Evolutionary conservation across 2,113 vertebrate genomes (phyloP), one percentile per base, ranked within the genome.

Genomic region (Apteryx mantelli): DNA sequence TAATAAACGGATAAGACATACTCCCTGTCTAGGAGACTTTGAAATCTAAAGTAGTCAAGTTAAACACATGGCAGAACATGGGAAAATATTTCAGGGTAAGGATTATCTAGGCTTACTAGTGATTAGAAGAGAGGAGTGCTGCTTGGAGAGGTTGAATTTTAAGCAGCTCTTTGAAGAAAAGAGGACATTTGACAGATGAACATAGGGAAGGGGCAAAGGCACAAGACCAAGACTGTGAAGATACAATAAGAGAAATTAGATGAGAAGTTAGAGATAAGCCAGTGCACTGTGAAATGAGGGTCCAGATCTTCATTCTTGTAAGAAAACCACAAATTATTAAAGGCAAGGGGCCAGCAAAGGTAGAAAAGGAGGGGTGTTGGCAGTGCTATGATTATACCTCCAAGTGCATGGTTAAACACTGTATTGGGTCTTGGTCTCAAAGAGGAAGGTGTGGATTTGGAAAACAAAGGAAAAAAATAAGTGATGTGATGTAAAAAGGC

Each of bases 111-210:
- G 61, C 56, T 76, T 95, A 28, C 46, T 18, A 42, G 48, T 30
- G 75, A 85, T 82, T 93, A 77, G 70, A 81, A 69, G 83, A 94
- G 14, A 69, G 78, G 81, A 93, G 74, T 40, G 38, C 20, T 79
- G 52, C 48, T 79, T 82, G 88, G 78, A 91, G 66, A 85, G 52
- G 46, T 9, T 93, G 63, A 79, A 52, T 83, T 90, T 86, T 52
- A 86, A 82, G 82, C 48, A 90, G 38, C 1, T 9, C 64, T 93
- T 96, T 95, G 82, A 93, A 95, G 96, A 73, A 83, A 69, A 74
- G 44, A 90, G n/a, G 40, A 22, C 0, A 0, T 93, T 85, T 93
- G 82, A 79, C 60, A 86, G 63, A 90, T 48, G 58, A 58, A 40
- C 21, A 32, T 17, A 24, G 25, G 42, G 86, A 88, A 90, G 68